Percentiles rank a stretch among this genome's conserved stretches.
These are phyloP conservation scores for Samia ricini DNA, from an alignment of 1,140 invertebrate genomes.

Conservation along the genomic window DNA sequence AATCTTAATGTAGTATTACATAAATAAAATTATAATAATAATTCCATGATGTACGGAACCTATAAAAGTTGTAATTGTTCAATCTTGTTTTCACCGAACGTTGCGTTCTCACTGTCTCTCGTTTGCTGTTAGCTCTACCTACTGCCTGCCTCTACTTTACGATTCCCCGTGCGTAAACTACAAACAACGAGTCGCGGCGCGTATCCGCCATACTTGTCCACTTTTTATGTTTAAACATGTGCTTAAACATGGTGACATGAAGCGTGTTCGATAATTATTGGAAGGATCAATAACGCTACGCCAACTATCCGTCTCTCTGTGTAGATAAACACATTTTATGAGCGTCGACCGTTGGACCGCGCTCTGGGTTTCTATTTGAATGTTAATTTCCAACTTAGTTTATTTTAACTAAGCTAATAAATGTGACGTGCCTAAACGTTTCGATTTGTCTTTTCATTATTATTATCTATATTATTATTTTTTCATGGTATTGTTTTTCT, in stretches of 20 bases:
- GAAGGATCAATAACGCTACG: constrained; percentile 73
- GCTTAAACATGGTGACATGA: constrained; percentile 72
- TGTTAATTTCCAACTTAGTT: constrained; percentile 62
- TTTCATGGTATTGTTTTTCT: neutral
- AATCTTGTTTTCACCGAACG: constrained; percentile 23
- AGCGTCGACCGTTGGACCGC: constrained; percentile 43
- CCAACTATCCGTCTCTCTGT: constrained; percentile 67
- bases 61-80: constrained; percentile 22
- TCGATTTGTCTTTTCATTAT: neutral
- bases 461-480: neutral
- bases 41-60: constrained; percentile 28
- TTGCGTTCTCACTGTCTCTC: constrained; percentile 40
- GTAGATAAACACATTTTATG: constrained; percentile 65
- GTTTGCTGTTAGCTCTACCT: constrained; percentile 65
- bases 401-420: constrained; percentile 44
- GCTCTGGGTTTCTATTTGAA: constrained; percentile 70
- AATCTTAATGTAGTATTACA: no score
- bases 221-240: constrained; percentile 67
- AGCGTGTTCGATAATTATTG: constrained; percentile 77
- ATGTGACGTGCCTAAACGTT: constrained; percentile 18
- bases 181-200: constrained; percentile 50
- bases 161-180: constrained; percentile 64
- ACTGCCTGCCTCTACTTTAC: constrained; percentile 63
- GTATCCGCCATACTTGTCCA: constrained; percentile 60
- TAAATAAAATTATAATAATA: neutral